These are phyloP conservation scores for Melanotaenia boesemani DNA, from an alignment of 2,797 vertebrate genomes.

Conservation along the genomic window DNA sequence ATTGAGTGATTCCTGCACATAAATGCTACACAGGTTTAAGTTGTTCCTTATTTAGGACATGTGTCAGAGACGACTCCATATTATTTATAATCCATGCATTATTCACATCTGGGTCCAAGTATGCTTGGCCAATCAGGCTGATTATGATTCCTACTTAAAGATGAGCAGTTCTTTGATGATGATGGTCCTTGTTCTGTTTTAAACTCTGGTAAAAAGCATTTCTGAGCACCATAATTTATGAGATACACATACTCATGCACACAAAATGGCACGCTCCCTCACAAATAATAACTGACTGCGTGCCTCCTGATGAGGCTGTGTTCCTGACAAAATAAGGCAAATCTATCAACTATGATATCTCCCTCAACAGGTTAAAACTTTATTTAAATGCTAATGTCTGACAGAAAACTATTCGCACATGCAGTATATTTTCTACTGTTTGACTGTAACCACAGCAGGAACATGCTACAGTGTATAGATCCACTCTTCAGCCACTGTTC, in stretches of 20 bases:
- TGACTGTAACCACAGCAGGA: constrained; percentile 44
- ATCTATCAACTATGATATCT: constrained; percentile 63
- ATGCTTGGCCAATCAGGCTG: not conserved
- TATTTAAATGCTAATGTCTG: constrained; percentile 77
- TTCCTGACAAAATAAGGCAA: constrained; percentile 53
- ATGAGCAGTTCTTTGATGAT: not conserved
- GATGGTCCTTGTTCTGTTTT: not conserved
- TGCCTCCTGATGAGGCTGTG: constrained; percentile 45
- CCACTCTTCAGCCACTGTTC: constrained; percentile 17
- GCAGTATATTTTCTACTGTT: constrained; percentile 41
- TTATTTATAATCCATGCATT: not conserved
- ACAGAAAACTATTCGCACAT: constrained; percentile 55
- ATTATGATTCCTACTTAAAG: not conserved
- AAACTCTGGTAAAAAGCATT: not conserved
- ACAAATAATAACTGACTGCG: constrained; percentile 42
- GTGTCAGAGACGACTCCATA: not conserved
- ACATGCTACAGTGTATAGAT: constrained; percentile 31
- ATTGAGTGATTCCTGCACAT: not conserved
- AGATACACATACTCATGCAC: not conserved
- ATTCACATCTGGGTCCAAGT: not conserved
- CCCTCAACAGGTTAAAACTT: constrained; percentile 53
- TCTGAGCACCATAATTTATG: constrained; percentile 5
- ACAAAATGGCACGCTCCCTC: constrained; percentile 18
- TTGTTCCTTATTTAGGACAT: not conserved
- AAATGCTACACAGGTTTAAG: not conserved